Base-by-base conservation (phyloP, 2,888 invertebrate species). In the Amiota minor region DNA sequence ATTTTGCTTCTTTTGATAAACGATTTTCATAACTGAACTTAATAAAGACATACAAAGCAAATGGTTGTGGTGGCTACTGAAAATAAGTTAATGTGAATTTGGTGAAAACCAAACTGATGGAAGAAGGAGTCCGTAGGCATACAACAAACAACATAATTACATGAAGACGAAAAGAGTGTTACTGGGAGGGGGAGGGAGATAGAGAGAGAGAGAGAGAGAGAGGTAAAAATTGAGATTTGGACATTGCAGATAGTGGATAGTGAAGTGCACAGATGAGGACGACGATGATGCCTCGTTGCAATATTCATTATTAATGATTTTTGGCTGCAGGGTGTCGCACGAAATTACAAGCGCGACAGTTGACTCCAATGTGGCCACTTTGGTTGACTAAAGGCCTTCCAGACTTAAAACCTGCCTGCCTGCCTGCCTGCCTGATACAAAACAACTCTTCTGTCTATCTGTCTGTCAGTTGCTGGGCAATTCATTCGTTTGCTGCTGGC, bases 261-360 rank as follows among this genome's bases (percentile, higher is more conserved):
- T 35, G 35, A 35, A 35, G 35, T 35, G 35, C 35, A 35, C 35
- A 35, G 35, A 35, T 35, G 35, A 35, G 35, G 35, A 35, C 4
- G 6, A 35, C 35, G 35, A 35, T 35, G 35, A 35, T 2, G 12
- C 23, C 20, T 9, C 20, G 35, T 35, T 35, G 59, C 18, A 16
- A 59, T 59, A 20, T 61, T 61, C 49, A 50, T 71, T 71, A 71
- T 71, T 71, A 71, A 71, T 71, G 71, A 71, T 71, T 64, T 35
- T 47, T 65, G 46, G 71, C 71, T 71, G 62, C 71, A 64, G 71
- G 71, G 71, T 71, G 71, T 71, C 71, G 55, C 65, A n/a, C n/a
- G 47, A 71, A 71, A 71, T 62, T 71, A 71, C 71, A 62, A 71
- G 62, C 62, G 64, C 62, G 53, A 71, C 71, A 64, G 65, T 65